A percentile compares a stretch with the other conserved stretches of the same genome.
Evolutionary conservation across 1,140 invertebrate species (phyloP).

Genomic region (Bombus superbus): DNA sequence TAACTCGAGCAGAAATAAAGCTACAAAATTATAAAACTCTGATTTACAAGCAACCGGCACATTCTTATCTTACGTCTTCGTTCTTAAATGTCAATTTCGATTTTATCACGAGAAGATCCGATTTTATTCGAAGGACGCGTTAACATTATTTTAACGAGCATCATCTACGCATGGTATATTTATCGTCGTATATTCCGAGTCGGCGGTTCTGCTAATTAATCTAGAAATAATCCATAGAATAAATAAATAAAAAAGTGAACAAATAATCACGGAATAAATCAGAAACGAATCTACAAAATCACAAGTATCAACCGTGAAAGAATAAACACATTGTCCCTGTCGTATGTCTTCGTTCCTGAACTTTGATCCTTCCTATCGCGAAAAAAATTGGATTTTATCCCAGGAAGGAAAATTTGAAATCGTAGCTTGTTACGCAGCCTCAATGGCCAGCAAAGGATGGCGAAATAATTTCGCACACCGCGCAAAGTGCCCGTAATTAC

Average conservation of each 20-base stretch:
- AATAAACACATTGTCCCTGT: neutral
- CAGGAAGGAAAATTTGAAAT: neutral
- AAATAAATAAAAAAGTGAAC: too few relatives aligned
- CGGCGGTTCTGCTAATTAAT: too few relatives aligned
- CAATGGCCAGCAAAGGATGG: neutral
- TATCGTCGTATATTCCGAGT: too few relatives aligned
- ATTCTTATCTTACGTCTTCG: too few relatives aligned
- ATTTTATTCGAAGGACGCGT: too few relatives aligned
- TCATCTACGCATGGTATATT: too few relatives aligned
- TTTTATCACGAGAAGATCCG: too few relatives aligned
- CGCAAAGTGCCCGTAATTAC: slow-evolving; percentile 33
- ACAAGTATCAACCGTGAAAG: neutral
- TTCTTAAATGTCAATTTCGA: too few relatives aligned
- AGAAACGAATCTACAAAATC: neutral
- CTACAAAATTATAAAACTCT: neutral
- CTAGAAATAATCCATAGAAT: too few relatives aligned
- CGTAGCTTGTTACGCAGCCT: neutral
- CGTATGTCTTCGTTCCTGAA: neutral
- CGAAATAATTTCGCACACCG: slow-evolving; percentile 5
- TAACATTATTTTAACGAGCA: too few relatives aligned
- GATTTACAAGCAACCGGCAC: too few relatives aligned
- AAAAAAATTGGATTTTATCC: neutral
- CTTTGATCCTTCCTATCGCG: neutral
- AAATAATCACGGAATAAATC: too few relatives aligned
- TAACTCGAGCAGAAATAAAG: neutral